Base-by-base conservation (phyloP, 1,140 invertebrate species). In the Cyclargus thomasi region DNA sequence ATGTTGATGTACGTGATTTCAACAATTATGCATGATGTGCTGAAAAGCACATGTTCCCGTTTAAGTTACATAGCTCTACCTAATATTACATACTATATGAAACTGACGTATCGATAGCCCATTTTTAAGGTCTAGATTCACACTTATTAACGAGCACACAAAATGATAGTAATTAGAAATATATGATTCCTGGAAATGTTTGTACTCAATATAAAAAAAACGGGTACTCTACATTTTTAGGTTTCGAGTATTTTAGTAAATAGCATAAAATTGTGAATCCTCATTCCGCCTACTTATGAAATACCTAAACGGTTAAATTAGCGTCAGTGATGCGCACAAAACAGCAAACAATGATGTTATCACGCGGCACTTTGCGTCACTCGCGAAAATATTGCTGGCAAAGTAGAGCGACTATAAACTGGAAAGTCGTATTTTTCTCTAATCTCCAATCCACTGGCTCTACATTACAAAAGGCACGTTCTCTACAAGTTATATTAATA, bases 261-360 rank as follows among this genome's bases (percentile, higher is more conserved):
- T 29, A 29, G 8, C 29, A 29, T 29, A 29, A 4, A 29, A 29
- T 29, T 7, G 29, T 29, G 29, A 29, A 2, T 29, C 29, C 1
- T 7, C 29, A 29, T 29, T 29, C 29, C 29, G 8, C 29, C 29
- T 29, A 29, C 29, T 7, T 47, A 16, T 47, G 39, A 47, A 47
- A 47, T 47, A 47, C 39, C 39, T 47, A 47, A 8, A 29, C 29
- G 29, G 5, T 16, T 47, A 16, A 47, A 14, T 47, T 47, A 59
- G 55, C 18, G 55, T 55, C 18, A 18, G 53, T 55, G n/a, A n/a
- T 16, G 53, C 18, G 55, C 7, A 20, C 55, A 11, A 20, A 59
- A 20, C 55, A 59, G 18, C 55, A 20, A 59, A 20, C 55, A 59
- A 55, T 55, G 55, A 59, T 20, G 17, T 59, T 59, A 59, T 20